Conservation (phyloP, 2,888 invertebrate species). For the Macaria liturata region DNA sequence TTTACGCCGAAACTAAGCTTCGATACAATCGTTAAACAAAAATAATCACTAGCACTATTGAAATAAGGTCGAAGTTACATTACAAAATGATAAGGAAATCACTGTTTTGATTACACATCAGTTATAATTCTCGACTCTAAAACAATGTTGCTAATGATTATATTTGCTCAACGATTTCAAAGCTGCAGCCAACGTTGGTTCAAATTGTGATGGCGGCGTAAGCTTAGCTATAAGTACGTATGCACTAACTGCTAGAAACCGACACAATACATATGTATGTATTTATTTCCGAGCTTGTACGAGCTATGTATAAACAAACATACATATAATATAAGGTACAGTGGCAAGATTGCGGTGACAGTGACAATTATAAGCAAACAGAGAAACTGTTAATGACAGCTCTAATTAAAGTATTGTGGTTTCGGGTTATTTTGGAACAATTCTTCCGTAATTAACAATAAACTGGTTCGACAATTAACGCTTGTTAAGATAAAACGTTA, state of each 20-base stretch:
- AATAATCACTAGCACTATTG: background rate
- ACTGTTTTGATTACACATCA: too few species aligned
- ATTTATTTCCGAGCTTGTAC: constrained; percentile 64
- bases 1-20: background rate
- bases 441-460: too few species aligned
- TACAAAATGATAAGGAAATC: too few species aligned
- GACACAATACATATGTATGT: constrained; percentile 43
- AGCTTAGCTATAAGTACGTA: constrained; percentile 56
- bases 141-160: background rate
- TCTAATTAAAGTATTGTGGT: background rate
- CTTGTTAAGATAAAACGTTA: too few species aligned
- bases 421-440: background rate
- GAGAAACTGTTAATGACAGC: background rate
- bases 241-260: constrained; percentile 75
- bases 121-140: background rate
- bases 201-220: constrained; percentile 9
- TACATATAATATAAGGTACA: background rate
- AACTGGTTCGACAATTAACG: too few species aligned
- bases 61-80: too few species aligned
- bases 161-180: background rate
- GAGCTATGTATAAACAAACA: constrained; percentile 5
- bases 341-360: constrained; percentile 3
- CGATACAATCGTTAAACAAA: background rate
- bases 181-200: background rate
- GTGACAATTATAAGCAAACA: background rate